Evolutionary conservation across 2,888 invertebrate genomes (phyloP), one percentile per base, ranked within the genome.

Genomic region (Cylloceria caligata): DNA sequence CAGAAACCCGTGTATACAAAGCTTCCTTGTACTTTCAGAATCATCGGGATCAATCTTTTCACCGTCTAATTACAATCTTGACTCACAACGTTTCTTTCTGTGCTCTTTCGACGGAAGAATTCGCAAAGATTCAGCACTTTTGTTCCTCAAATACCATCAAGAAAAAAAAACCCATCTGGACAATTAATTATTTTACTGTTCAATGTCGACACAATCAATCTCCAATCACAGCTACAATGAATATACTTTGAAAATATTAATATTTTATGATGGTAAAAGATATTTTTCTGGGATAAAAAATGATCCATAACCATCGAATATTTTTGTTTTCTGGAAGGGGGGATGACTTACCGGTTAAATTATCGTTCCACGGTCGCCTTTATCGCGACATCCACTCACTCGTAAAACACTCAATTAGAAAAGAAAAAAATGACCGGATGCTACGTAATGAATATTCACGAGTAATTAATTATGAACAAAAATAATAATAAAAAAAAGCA

Each of bases 281-380:
- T n/a, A 45, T 11, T 3, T 45, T 45, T 45, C 42, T n/a, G n/a
- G n/a, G 30, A 3, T 3, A n/a, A n/a, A 45, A 45, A n/a, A 3
- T 16, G 3, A n/a, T n/a, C 16, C 1, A 45, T n/a, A 45, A n/a
- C 4, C n/a, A 16, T 45, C 3, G 13, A 45, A 45, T 4, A 4
- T n/a, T 4, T 45, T 45, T 45, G 1, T 45, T n/a, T 45, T n/a
- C 16, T 2, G 42, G 11, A 13, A 13, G 39, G 5, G 52, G n/a
- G n/a, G n/a, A n/a, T n/a, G n/a, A n/a, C 81, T 81, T 77, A 81
- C 81, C 81, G 49, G 77, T 77, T 62, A 36, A 64, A 64, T 42
- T 24, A 55, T 55, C 42, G 73, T 64, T 81, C 77, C 55, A 68
- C 27, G 30, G 13, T 77, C 27, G 52, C 76, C 76, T 42, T 72